Base-by-base conservation (phyloP, 2,113 vertebrate species). In the Promerops cafer region DNA sequence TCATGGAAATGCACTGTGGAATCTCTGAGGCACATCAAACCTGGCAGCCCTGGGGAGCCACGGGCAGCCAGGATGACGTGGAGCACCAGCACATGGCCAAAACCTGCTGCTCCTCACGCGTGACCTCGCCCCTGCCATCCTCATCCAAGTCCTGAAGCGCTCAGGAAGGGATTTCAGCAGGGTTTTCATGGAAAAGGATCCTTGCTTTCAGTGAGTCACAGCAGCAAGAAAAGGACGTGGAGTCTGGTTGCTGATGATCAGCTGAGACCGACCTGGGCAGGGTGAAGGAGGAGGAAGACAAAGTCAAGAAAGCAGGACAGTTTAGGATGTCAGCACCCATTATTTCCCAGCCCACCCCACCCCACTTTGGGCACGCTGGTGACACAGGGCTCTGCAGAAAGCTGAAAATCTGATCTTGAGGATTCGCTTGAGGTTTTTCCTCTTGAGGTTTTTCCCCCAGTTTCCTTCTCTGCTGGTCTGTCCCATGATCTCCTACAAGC, bases 1-100 rank as follows among this genome's bases (percentile, higher is more conserved):
- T 96, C 91, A 96, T 42, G 89, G 95, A 95, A 93, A 89, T 35
- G 90, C 91, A 94, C 79, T 59, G 84, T n/a, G 84, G 89, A 91
- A 93, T 39, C 52, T 76, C 77, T 89, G 81, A 85, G 39, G 74
- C 49, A 11, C 53, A 50, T 18, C 54, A 24, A 12, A 45, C 19
- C 74, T 3, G 10, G 84, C 70, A 53, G n/a, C 64, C 56, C 57
- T 9, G 52, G 54, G 47, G 64, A 70, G 64, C 27, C 11, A 18
- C 35, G 56, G 60, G 44, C 42, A 64, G 72, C 64, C 52, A 19
- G 68, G 10, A 18, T 63, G 57, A 72, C 3, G 13, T 6, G 16
- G 8, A 26, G 54, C 65, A 33, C 26, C 47, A 30, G 61, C 47
- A 59, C 23, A 0, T 0, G 26, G 57, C 80, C 54, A 27, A 24